Evolutionary conservation across 2,113 vertebrate species (phyloP), one percentile per base, ranked within the genome.

Genomic region (Pangasianodon gigas): DNA sequence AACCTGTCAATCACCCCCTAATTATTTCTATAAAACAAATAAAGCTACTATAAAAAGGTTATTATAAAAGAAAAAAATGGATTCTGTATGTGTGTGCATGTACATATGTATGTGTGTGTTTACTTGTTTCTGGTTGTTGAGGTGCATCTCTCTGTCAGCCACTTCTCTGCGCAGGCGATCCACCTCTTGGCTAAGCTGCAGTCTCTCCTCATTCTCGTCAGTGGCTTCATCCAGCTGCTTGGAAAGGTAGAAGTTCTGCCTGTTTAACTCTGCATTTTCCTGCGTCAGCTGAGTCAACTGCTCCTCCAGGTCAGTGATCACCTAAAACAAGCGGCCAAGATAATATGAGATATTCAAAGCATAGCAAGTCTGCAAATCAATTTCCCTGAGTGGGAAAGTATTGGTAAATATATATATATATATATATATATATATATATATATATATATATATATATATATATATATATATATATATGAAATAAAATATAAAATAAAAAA

Each of bases 61-160:
- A 29, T 67, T 84, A 13, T 67, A 69, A 37, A 51, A 29, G 10
- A 52, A 26, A 24, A 46, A 62, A 48, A 44, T 46, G 2, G 1
- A 44, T 85, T 29, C 58, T 65, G 37, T 67, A 29, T 85, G 24
- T 87, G 29, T 71, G 65, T 75, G 19, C 29, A 67, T 82, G 60
- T 52, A 37, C 16, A 37, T 89, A 44, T n/a, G 88, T 89, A 58
- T 85, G 71, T 80, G n/a, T 90, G 87, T 89, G 85, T 86, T 32
- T 81, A 96, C 98, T 94, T 98, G 98, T 93, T 99, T 99, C 95
- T 99, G 98, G 95, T 99, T 99, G 95, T 98, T 99, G 3, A 99
- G 97, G 93, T 99, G 98, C 98, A 99, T 99, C 94, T 99, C 98
- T 1, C 98, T 93, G 94, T 99, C 98, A 0, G 98, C 98, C 94